Percentiles rank a stretch among this genome's conserved stretches.
phyloP scores from a whole-genome alignment of 2,888 invertebrate genomes.

The Lasius platythorax region DNA sequence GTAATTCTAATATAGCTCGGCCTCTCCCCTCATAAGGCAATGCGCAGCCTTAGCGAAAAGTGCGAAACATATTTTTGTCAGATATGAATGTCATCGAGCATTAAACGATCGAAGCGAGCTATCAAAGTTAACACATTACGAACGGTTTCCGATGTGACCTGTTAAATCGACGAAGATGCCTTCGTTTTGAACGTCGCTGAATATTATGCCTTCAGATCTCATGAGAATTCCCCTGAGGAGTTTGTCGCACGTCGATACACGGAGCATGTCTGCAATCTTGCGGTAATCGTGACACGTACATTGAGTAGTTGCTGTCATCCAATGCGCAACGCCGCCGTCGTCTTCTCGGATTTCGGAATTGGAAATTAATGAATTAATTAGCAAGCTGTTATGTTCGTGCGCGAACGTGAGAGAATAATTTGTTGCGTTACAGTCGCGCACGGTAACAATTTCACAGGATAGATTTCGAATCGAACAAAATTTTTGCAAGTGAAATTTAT shows the following conservation, averaged over 20 bases:
- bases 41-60: neutral
- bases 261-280: slow-evolving; percentile 25
- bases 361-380: slow-evolving; percentile 77
- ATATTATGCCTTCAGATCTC: slow-evolving; percentile 16
- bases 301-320: slow-evolving; percentile 37
- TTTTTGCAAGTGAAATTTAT: slow-evolving; percentile 67
- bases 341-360: slow-evolving; percentile 60
- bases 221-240: neutral
- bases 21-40: neutral
- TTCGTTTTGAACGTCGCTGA: neutral
- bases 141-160: neutral
- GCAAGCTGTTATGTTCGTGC: slow-evolving; percentile 69
- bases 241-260: slow-evolving; percentile 18
- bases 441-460: slow-evolving; percentile 69
- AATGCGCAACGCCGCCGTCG: slow-evolving; percentile 45
- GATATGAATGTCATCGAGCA: neutral
- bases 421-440: slow-evolving; percentile 51
- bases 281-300: slow-evolving; percentile 38
- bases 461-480: slow-evolving; percentile 71
- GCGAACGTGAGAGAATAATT: slow-evolving; percentile 63
- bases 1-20: slow-evolving; percentile 12
- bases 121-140: neutral
- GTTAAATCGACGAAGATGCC: neutral
- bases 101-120: neutral
- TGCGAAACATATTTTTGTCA: neutral